A percentile compares a stretch with the other conserved stretches of the same genome.
Conservation (phyloP, 2,888 invertebrate species). For the Leucophenga maculata region DNA sequence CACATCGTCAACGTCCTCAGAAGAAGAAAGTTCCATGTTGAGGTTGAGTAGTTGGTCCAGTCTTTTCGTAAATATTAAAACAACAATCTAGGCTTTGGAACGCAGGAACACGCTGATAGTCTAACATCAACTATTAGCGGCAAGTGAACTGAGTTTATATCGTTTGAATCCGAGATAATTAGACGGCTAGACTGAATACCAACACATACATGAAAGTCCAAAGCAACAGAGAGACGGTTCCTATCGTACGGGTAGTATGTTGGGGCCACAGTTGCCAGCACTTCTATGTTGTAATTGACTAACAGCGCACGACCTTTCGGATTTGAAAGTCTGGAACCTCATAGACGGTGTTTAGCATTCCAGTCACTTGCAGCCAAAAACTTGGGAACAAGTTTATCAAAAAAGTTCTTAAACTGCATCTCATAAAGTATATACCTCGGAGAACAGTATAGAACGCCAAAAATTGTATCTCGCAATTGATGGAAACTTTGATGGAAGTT, state of each 20-base stretch:
- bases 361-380: neutral
- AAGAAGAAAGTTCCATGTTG: no score
- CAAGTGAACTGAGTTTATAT: no score
- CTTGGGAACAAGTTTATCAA: neutral
- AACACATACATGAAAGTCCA: neutral
- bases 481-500: no score
- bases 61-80: no score
- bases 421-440: neutral
- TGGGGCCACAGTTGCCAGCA: neutral
- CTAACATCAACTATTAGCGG: no score
- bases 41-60: no score
- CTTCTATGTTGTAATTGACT: neutral
- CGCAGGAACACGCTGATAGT: no score
- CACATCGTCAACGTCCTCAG: no score
- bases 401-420: neutral
- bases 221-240: neutral
- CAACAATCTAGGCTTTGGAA: no score
- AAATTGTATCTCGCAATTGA: no score
- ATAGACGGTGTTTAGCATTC: neutral
- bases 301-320: neutral
- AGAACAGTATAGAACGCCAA: neutral
- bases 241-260: neutral
- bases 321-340: neutral
- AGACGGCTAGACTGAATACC: neutral
- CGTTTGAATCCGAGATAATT: no score